Base-by-base conservation (phyloP, 2,888 invertebrate species). In the Heliconius charithonia region DNA sequence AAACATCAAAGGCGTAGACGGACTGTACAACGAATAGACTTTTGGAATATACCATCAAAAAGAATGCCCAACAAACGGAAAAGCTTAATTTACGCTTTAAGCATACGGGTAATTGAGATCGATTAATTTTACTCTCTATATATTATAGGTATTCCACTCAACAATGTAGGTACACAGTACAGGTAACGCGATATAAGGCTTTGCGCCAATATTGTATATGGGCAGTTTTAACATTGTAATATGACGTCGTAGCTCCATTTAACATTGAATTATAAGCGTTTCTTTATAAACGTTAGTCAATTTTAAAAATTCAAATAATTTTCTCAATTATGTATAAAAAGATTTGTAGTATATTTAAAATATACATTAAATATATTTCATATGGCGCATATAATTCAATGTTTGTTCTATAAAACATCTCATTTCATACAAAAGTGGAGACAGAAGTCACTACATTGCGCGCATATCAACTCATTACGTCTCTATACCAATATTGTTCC, bases 161-260 rank as follows among this genome's bases (percentile, higher is more conserved):
- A 91, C 90, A 91, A 91, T 89, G 91, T 90, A 94, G 92, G 92
- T 92, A 94, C 92, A 87, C 87, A 86, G 89, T 87, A 90, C 92
- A 92, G 93, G 94, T 94, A 94, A 94, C 94, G 91, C 89, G 91
- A 92, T 92, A 89, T 93, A 95, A 95, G 94, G 94, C 95, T 93
- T 92, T 89, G 90, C 88, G 89, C 91, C 83, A 77, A 81, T 80
- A 83, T 74, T 78, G 77, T 74, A 77, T 73, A 77, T 77, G 83
- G 83, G 83, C 82, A 83, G 83, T 83, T 77, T 80, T 71, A 80
- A 78, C 78, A 79, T 56, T 72, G 75, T 75, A 81, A 79, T 70
- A 79, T 81, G 82, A 83, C 70, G 71, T 70, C 67, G 74, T 80
- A 75, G 27, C 77, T 82, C 56, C 45, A 29, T 74, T 45, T 45